Percentiles rank a stretch among this genome's conserved stretches.
phyloP scores from a whole-genome alignment of 2,888 invertebrate species.

The Papilio gigon region DNA sequence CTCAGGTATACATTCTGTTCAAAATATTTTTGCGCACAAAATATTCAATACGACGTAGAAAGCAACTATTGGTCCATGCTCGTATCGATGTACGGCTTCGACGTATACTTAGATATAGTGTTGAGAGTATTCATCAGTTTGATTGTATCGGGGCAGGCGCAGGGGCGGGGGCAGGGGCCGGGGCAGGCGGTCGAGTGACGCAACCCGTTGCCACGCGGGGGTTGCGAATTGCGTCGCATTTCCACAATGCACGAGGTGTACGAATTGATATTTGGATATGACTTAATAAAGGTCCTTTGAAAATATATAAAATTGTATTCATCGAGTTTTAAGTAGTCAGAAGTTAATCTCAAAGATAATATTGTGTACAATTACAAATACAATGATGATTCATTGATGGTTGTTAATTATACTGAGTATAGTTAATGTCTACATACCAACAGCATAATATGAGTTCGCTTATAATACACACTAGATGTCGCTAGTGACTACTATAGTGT shows the following conservation, averaged over 20 bases:
- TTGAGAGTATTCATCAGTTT: conserved; percentile 75
- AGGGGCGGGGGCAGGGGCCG: conserved; percentile 48
- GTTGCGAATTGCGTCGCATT: conserved; percentile 54
- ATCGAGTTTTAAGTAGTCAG: neutral
- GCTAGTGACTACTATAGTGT: too few species aligned
- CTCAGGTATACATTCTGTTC: neutral
- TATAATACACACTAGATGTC: too few species aligned
- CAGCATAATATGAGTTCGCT: too few species aligned
- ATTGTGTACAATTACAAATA: neutral
- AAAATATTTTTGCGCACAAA: conserved; percentile 4
- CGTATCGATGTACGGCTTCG: conserved; percentile 23
- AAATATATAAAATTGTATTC: neutral
- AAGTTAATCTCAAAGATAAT: neutral
- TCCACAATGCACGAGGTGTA: conserved; percentile 54
- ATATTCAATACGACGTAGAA: conserved; percentile 18
- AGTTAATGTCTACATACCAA: neutral
- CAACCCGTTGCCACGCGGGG: conserved; percentile 71
- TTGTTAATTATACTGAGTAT: neutral
- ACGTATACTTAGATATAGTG: conserved; percentile 50
- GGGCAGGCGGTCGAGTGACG: conserved; percentile 59
- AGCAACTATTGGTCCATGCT: conserved; percentile 20
- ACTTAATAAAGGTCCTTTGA: conserved; percentile 36
- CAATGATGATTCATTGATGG: neutral
- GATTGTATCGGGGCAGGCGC: conserved; percentile 65
- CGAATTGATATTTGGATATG: conserved; percentile 55